A percentile compares a stretch with the other conserved stretches of the same genome.
These are phyloP conservation scores for Anastrepha obliqua DNA, from an alignment of 1,140 invertebrate species.

Conservation along the genomic window DNA sequence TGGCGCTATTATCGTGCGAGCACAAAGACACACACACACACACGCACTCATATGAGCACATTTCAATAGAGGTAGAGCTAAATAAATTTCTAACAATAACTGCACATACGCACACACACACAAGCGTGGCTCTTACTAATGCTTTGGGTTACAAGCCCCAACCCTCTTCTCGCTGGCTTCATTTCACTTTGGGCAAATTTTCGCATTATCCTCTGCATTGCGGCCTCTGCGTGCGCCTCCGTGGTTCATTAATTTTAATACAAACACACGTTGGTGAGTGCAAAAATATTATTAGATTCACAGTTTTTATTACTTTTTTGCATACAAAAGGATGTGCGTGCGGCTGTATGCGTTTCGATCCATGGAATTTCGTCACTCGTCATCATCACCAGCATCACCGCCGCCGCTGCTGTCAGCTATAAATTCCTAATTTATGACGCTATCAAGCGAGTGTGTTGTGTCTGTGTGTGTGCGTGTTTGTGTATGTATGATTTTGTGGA, in stretches of 20 bases:
- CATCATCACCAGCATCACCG: conserved; percentile 45
- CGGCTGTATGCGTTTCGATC: conserved; percentile 11
- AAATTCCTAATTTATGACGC: conserved; percentile 74
- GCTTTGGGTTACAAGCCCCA: background rate
- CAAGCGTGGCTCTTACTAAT: too few relatives aligned
- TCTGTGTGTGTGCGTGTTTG: background rate
- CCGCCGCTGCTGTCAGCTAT: conserved; percentile 69
- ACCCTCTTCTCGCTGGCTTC: background rate
- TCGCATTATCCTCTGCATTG: conserved; percentile 19
- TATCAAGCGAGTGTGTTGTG: conserved; percentile 66
- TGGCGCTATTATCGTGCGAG: background rate
- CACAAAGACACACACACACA: background rate
- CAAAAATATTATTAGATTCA: conserved; percentile 43
- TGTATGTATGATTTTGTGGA: conserved; percentile 17
- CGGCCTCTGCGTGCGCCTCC: conserved; percentile 63
- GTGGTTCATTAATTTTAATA: conserved; percentile 73
- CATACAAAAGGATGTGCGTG: conserved; percentile 37
- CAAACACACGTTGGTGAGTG: conserved; percentile 57
- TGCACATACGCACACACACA: background rate
- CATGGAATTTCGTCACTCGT: conserved; percentile 23
- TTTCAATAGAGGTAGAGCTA: too few relatives aligned
- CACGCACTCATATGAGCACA: background rate
- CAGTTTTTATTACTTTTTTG: conserved; percentile 37
- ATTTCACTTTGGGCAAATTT: background rate
- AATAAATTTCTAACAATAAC: background rate